Percentiles rank a stretch among this genome's conserved stretches.
These are phyloP conservation scores for Athene cunicularia DNA, from an alignment of 2,113 vertebrate species.

Conservation along the genomic window DNA sequence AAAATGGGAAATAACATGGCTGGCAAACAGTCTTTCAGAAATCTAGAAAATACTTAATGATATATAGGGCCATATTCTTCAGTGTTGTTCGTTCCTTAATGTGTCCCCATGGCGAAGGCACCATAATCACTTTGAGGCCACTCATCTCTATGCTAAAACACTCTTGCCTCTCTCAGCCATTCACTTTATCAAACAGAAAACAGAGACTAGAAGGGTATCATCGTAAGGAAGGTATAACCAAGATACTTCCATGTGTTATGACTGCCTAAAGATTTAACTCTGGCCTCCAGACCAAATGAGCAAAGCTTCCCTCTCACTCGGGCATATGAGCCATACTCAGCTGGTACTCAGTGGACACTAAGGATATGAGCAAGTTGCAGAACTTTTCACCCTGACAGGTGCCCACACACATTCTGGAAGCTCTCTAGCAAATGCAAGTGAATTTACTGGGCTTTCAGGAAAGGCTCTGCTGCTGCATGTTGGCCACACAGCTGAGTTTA, in stretches of 20 bases:
- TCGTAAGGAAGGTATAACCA: not conserved
- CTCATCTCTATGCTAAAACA: not conserved
- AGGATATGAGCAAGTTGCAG: not conserved
- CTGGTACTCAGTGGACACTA: not conserved
- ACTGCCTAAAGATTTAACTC: not conserved
- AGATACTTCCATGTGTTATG: not conserved
- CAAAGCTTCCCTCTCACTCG: not conserved
- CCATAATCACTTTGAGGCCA: constrained; percentile 8
- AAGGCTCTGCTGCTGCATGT: not conserved
- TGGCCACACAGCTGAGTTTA: not conserved
- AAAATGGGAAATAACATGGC: constrained; percentile 14
- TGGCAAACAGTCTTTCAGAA: not conserved
- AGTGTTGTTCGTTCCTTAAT: constrained; percentile 29
- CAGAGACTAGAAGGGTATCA: not conserved
- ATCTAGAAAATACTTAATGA: constrained; percentile 56
- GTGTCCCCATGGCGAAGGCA: not conserved
- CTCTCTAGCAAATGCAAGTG: not conserved
- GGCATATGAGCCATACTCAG: not conserved
- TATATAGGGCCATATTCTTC: constrained; percentile 42
- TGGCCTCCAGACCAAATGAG: not conserved
- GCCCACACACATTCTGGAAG: not conserved
- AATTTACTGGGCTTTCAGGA: not conserved
- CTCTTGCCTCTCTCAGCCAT: not conserved
- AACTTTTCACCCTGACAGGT: not conserved
- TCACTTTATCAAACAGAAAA: not conserved